Base-by-base conservation (phyloP, 1,140 invertebrate genomes). In the Lucilia sericata region DNA sequence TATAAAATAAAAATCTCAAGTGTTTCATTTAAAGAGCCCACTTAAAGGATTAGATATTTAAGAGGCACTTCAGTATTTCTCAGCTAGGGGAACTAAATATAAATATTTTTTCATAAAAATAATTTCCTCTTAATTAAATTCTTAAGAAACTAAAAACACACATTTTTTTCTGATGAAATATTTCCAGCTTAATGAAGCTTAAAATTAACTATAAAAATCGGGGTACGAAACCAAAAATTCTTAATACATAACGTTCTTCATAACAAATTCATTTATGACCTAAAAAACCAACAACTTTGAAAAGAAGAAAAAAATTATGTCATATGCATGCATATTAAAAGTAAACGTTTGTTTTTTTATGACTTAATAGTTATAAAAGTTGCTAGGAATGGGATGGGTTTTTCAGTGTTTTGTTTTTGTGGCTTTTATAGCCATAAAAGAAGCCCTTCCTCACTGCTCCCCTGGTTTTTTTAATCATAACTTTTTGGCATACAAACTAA, bases 271-370 rank as follows among this genome's bases (percentile, higher is more conserved):
- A 60, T 60, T 60, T 60, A 17, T 60, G 55, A 60, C 55, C 55
- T 60, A 60, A 60, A 60, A 60, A 30, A 30, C 25, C 25, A 30
- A 60, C 55, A 60, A 60, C n/a, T 60, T 60, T 60, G 55, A 14
- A 60, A 30, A 30, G 25, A 30, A 30, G 25, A 30, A 30, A 30
- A 60, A 60, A 60, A 60, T 60, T 60, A 60, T 60, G 55, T 60
- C 55, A 60, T 60, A 60, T 60, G 55, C 55, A 60, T 60, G n/a
- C 55, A n/a, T 60, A 60, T 60, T 60, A 60, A 60, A n/a, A 60
- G 55, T 60, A 60, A 60, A 60, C 55, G 55, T 60, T 60, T 60
- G n/a, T 60, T 55, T 55, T 60, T n/a, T 60, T 17, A n/a, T n/a
- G 14, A 3, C n/a, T 60, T 60, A 60, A n/a, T n/a, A n/a, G 14